phyloP scores from a whole-genome alignment of 2,797 vertebrate species.

The Schizothorax lantsangensis region DNA sequence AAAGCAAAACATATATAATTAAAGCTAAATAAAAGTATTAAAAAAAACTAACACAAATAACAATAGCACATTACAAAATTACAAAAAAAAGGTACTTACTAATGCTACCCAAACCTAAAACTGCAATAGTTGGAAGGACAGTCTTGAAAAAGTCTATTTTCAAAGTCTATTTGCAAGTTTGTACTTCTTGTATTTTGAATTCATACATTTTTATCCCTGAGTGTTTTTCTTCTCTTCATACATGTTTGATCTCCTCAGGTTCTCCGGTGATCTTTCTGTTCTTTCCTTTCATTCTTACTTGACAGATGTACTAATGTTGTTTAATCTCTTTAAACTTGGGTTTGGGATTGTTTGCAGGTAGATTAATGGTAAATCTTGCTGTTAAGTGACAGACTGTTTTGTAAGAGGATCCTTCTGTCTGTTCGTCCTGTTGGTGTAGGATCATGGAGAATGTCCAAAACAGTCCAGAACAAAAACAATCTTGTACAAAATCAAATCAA shows the following conservation, averaged over 20 bases:
- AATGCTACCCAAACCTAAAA: neutral
- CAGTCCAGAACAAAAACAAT: neutral
- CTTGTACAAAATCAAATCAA: neutral
- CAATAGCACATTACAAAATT: neutral
- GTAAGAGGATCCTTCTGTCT: neutral
- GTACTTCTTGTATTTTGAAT: neutral
- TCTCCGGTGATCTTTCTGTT: neutral
- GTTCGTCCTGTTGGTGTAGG: neutral
- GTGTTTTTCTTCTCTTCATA: neutral
- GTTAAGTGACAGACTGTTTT: slow-evolving; percentile 17
- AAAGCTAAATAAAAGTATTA: neutral
- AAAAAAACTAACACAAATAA: neutral
- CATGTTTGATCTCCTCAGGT: neutral
- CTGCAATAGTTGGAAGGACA: neutral
- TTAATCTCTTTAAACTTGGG: slow-evolving; percentile 23
- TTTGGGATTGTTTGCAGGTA: slow-evolving; percentile 35
- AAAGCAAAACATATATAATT: neutral
- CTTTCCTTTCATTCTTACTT: neutral
- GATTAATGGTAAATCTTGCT: slow-evolving; percentile 21
- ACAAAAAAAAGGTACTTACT: neutral
- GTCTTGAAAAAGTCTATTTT: neutral
- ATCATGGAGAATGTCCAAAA: neutral
- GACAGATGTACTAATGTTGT: neutral
- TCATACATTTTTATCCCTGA: neutral
- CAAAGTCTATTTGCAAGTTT: neutral